Base-by-base conservation (phyloP, 1,140 invertebrate species). In the Drosophila nikananu region DNA sequence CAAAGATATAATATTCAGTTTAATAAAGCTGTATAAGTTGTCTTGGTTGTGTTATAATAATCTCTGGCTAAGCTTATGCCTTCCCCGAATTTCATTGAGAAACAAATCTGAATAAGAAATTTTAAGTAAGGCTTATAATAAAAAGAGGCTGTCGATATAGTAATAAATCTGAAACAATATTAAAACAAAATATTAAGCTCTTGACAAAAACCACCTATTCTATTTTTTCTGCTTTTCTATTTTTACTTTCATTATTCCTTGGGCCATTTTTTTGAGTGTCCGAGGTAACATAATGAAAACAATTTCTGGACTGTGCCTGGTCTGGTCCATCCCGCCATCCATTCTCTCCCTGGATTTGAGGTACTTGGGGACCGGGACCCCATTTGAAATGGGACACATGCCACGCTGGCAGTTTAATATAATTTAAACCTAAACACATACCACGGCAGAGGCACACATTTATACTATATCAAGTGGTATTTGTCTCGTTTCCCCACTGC, bases 341-440 rank as follows among this genome's bases (percentile, higher is more conserved):
- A 61, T 62, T 63, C 27, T 32, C 15, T 37, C 30, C 30, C 32
- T 23, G 13, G 21, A 49, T 63, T 39, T 39, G 19, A 48, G 15
- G 70, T 25, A 54, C 61, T 54, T 51, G 60, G 51, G 51, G 49
- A 6, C 8, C 35, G 15, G 35, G 54, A n/a, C 23, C 42, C 37
- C 63, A 55, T 87, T 77, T 78, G 81, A 84, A 80, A 84, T 78
- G 84, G 84, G 84, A 78, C 86, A 84, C 84, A 84, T 87, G 81
- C 84, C 84, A 89, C 81, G 77, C 67, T 78, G 83, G 84, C 83
- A 87, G 84, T 87, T 89, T 87, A 84, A 87, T 86, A 86, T 86
- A 86, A 89, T 87, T 87, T 87, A 87, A 87, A 83, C 84, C 84
- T 80, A 89, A 87, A 87, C 58, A 86, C 80, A 87, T 80, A 80